These are phyloP conservation scores for Saturnia japonica DNA, from an alignment of 2,888 invertebrate genomes.

Conservation along the genomic window DNA sequence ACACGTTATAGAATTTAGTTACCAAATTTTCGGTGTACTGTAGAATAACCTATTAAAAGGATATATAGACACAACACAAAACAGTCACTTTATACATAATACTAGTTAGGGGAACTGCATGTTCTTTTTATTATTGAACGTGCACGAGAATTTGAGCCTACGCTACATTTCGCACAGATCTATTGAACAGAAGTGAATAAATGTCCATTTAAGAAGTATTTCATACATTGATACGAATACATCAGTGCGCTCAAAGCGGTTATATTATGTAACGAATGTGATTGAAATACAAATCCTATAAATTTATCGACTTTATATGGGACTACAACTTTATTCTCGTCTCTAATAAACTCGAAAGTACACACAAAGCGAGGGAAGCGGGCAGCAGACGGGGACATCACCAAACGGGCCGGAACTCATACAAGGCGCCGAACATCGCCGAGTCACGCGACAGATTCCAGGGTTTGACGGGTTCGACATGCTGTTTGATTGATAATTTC, in stretches of 20 bases:
- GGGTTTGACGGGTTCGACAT: slow-evolving; percentile 17
- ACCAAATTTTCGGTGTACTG: no score
- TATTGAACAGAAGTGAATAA: neutral
- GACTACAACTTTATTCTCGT: neutral
- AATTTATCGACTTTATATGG: neutral
- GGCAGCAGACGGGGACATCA: slow-evolving; percentile 66
- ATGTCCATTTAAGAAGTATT: neutral
- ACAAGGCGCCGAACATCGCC: slow-evolving; percentile 48
- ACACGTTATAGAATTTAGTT: no score
- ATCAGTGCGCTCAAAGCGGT: neutral
- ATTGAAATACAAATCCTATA: neutral
- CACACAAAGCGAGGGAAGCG: slow-evolving; percentile 33
- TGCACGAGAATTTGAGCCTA: neutral
- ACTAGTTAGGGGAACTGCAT: no score
- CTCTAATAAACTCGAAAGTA: neutral
- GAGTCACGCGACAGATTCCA: slow-evolving; percentile 51
- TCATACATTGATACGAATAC: neutral
- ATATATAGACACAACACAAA: no score
- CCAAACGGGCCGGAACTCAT: slow-evolving; percentile 50
- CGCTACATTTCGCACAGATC: neutral
- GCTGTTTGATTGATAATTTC: slow-evolving; percentile 25
- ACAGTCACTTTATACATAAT: no score
- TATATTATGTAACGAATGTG: neutral
- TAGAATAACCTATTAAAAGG: no score
- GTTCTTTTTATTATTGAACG: neutral